A percentile compares a stretch with the other conserved stretches of the same genome.
Conservation (phyloP, 2,797 vertebrate species). For the Leptatherina wallacei region DNA sequence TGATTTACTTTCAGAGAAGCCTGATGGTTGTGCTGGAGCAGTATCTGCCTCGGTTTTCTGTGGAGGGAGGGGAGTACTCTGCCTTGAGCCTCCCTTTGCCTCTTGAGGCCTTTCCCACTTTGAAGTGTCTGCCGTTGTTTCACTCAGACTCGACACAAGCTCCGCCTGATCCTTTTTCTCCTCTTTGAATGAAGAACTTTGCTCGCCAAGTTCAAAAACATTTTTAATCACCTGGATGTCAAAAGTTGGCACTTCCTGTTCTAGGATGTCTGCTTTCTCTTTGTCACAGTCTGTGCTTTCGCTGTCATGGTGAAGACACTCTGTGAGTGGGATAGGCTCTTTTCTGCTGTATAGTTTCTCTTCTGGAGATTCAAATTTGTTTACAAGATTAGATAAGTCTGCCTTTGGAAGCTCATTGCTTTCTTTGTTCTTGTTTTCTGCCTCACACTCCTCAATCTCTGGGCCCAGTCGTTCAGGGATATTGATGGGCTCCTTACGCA, state of each 20-base stretch:
- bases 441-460: slow-evolving; percentile 75
- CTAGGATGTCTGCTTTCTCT: slow-evolving; percentile 62
- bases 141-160: slow-evolving; percentile 73
- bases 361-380: slow-evolving; percentile 82
- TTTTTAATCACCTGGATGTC: slow-evolving; percentile 85
- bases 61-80: slow-evolving; percentile 67
- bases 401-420: slow-evolving; percentile 73
- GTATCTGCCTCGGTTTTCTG: slow-evolving; percentile 65
- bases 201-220: slow-evolving; percentile 85
- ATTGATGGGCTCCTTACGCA: slow-evolving; percentile 77
- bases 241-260: slow-evolving; percentile 80
- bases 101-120: slow-evolving; percentile 73
- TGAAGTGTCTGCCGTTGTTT: slow-evolving; percentile 78
- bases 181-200: slow-evolving; percentile 74
- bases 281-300: slow-evolving; percentile 68
- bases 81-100: slow-evolving; percentile 69
- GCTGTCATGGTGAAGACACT: slow-evolving; percentile 59
- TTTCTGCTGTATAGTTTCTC: slow-evolving; percentile 70
- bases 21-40: slow-evolving; percentile 67
- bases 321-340: slow-evolving; percentile 65
- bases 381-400: slow-evolving; percentile 69
- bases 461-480: slow-evolving; percentile 75
- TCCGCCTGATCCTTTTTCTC: slow-evolving; percentile 78
- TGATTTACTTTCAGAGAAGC: slow-evolving; percentile 80
- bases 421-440: slow-evolving; percentile 70